Percentiles rank a stretch among this genome's conserved stretches.
Conservation (phyloP, 1,140 invertebrate species). For the Pemphigus obesinymphae region DNA sequence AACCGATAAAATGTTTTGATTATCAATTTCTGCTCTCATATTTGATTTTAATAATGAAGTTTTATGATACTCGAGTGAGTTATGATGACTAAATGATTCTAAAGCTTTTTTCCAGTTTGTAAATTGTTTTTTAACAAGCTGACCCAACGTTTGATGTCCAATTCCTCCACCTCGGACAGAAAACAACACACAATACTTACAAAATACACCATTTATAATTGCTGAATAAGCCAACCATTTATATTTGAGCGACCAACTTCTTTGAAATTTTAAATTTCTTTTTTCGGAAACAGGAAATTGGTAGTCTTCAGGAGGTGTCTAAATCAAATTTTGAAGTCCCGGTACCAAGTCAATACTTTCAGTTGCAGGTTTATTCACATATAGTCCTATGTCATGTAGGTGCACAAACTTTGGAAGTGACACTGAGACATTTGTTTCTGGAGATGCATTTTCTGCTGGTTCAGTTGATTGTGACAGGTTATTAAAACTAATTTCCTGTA, state of each 20-base stretch:
- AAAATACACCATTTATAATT: neutral
- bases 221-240: neutral
- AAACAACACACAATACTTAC: neutral
- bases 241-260: neutral
- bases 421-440: no score
- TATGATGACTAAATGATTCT: neutral
- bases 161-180: neutral
- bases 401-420: no score
- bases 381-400: neutral
- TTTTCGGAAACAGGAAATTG: no score
- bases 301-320: no score
- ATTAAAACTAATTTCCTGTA: neutral
- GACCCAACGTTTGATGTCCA: neutral
- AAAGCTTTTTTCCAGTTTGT: slow-evolving; percentile 2
- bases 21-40: neutral
- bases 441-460: neutral
- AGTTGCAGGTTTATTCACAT: no score
- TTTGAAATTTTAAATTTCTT: no score
- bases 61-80: neutral
- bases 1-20: neutral
- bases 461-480: neutral
- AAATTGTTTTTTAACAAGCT: neutral
- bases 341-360: no score
- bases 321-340: no score
- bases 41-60: neutral